Evolutionary conservation across 2,888 invertebrate genomes (phyloP).

Genomic region (Dendrolimus pini): DNA sequence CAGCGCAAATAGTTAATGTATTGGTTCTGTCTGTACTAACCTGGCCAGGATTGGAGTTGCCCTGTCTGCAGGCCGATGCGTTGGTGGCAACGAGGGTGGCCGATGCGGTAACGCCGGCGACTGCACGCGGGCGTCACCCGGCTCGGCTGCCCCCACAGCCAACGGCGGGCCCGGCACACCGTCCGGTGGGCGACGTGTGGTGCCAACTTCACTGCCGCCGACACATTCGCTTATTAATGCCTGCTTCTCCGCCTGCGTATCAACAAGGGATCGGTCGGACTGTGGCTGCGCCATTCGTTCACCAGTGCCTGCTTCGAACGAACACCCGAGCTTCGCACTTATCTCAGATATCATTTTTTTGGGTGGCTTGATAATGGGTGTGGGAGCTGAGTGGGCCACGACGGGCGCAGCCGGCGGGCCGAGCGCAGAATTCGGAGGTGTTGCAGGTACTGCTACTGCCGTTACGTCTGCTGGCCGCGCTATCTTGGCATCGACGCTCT

Average conservation of each 20-base stretch:
- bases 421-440: constrained; percentile 8
- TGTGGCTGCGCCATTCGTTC: constrained; percentile 9
- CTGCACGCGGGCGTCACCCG: constrained; percentile 59
- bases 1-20: too few species aligned
- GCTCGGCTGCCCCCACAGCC: constrained; percentile 59
- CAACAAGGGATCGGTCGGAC: not conserved
- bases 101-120: constrained; percentile 67
- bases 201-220: constrained; percentile 23
- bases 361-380: constrained; percentile 58
- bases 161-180: constrained; percentile 44
- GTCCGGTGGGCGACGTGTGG: constrained; percentile 33
- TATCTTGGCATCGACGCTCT: constrained; percentile 14
- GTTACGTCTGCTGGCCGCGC: constrained; percentile 11
- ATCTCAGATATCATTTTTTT: constrained; percentile 68
- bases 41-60: constrained; percentile 58
- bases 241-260: constrained; percentile 10
- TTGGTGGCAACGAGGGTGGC: constrained; percentile 37
- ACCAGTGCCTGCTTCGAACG: constrained; percentile 46
- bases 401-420: constrained; percentile 2
- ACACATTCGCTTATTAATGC: constrained; percentile 13
- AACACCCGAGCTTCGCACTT: constrained; percentile 52
- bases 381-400: constrained; percentile 22
- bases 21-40: constrained; percentile 18
- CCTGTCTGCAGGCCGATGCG: constrained; percentile 47
- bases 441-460: constrained; percentile 14